Evolutionary conservation across 1,140 invertebrate species (phyloP).

Genomic region (Dysdera silvatica): DNA sequence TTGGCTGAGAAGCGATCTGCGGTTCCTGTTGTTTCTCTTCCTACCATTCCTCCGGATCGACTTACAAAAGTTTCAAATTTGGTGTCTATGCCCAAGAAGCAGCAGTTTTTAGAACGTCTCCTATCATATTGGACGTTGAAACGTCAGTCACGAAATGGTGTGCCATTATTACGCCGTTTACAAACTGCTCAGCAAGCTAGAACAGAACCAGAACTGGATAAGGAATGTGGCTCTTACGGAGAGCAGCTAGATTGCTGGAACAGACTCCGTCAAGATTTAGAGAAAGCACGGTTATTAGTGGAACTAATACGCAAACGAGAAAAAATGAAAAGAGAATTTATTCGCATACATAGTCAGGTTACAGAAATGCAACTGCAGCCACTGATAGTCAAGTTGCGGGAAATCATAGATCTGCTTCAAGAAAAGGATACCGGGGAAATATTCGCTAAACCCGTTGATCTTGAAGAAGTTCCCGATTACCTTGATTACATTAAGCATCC

Average conservation of each 20-base stretch:
- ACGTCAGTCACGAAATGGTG: conserved; percentile 88
- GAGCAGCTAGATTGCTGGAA: conserved; percentile 92
- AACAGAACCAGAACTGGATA: conserved; percentile 32
- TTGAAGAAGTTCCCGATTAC: conserved; percentile 85
- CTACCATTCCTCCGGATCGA: conserved; percentile 80
- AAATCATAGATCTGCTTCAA: conserved; percentile 61
- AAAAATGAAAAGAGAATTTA: conserved; percentile 66
- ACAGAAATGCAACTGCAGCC: conserved; percentile 65
- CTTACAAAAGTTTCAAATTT: conserved; percentile 72
- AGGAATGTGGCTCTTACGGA: conserved; percentile 49
- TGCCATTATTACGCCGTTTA: conserved; percentile 78
- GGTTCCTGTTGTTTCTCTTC: conserved; percentile 83
- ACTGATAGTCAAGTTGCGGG: conserved; percentile 64
- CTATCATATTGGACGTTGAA: conserved; percentile 90
- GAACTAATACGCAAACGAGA: conserved; percentile 91
- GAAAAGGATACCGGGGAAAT: conserved; percentile 75
- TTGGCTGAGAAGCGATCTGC: conserved; percentile 76
- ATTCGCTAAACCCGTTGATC: conserved; percentile 86
- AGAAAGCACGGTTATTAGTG: conserved; percentile 82
- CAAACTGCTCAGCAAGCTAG: conserved; percentile 54
- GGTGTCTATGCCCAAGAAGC: conserved; percentile 63
- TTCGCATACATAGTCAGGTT: conserved; percentile 66
- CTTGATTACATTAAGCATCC: conserved; percentile 82
- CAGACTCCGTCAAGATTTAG: conserved; percentile 84
- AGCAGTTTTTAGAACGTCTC: conserved; percentile 76